Conservation (phyloP, 2,113 vertebrate species). For the Colaptes auratus region DNA sequence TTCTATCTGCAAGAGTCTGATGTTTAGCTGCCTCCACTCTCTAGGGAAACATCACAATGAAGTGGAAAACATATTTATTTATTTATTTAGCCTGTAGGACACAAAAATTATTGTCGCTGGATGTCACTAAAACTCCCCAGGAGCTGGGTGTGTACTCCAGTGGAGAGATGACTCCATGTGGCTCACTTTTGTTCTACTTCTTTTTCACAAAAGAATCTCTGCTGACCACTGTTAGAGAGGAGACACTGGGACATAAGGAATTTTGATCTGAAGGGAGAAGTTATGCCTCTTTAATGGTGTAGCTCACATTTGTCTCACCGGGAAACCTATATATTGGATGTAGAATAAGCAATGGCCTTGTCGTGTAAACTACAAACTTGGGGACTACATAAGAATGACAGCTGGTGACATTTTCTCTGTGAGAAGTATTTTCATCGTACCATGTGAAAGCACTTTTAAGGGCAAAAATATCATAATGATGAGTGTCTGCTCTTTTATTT, state of each 20-base stretch:
- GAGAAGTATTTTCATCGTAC: neutral
- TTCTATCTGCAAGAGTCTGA: conserved; percentile 33
- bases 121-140: neutral
- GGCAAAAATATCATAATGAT: neutral
- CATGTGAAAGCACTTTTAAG: neutral
- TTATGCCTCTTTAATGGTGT: neutral
- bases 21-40: neutral
- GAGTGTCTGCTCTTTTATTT: neutral
- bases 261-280: neutral
- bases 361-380: neutral
- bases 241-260: neutral
- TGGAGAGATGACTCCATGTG: neutral
- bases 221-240: neutral
- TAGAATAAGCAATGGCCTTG: neutral
- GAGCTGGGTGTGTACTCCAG: neutral
- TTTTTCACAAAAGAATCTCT: neutral
- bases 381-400: accelerated
- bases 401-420: neutral
- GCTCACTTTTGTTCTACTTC: neutral
- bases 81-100: neutral
- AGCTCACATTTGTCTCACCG: neutral
- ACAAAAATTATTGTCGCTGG: neutral
- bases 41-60: neutral
- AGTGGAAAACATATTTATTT: neutral
- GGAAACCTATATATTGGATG: neutral